Evolutionary conservation across 1,140 invertebrate genomes (phyloP).

Genomic region (Caerostris darwini): DNA sequence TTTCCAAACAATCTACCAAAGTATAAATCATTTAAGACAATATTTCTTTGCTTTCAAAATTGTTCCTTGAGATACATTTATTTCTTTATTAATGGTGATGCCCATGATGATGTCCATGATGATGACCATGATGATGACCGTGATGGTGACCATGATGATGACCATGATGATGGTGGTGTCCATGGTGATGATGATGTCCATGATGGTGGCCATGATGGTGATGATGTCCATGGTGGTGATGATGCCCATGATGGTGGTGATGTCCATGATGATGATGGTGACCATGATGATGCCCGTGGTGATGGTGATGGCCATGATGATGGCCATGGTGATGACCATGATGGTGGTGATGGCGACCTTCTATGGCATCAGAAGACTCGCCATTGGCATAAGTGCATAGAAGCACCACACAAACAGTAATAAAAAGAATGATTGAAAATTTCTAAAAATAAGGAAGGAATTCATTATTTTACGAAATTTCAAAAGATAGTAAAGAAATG

Average conservation of each 20-base stretch:
- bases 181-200: background rate
- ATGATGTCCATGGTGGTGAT: constrained; percentile 16
- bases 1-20: too few species aligned
- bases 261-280: constrained; percentile 45
- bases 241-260: constrained; percentile 18
- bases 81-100: constrained; percentile 46
- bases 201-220: constrained; percentile 13
- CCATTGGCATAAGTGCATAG: background rate
- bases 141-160: constrained; percentile 11
- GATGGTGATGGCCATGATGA: constrained; percentile 26
- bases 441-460: background rate
- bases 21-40: too few species aligned
- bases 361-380: background rate
- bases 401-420: background rate
- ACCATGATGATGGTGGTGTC: constrained; percentile 2
- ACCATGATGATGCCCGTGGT: background rate
- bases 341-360: constrained; percentile 33
- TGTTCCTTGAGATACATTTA: background rate
- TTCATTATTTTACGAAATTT: too few species aligned
- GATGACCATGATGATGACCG: constrained; percentile 15
- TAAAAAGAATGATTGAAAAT: background rate
- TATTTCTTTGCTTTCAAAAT: too few species aligned
- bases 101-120: constrained; percentile 34
- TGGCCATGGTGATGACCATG: constrained; percentile 28
- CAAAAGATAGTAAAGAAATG: too few species aligned